Conservation (phyloP, 2,113 vertebrate species). For the Psammodynastes pulverulentus region DNA sequence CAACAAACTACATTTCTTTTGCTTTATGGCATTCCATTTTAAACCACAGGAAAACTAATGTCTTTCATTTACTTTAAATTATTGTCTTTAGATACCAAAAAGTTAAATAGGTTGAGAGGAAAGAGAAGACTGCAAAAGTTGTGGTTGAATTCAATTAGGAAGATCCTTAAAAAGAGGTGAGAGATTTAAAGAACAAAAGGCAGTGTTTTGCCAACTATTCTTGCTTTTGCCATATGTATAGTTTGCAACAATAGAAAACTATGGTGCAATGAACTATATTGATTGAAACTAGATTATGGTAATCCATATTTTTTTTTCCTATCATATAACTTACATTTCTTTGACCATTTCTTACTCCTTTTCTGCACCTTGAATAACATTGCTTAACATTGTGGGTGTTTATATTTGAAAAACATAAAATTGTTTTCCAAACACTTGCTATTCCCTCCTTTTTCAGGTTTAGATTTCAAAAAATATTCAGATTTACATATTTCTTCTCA, state of each 20-base stretch:
- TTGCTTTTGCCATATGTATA: background rate
- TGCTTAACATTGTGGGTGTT: background rate
- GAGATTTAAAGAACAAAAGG: background rate
- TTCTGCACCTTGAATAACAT: background rate
- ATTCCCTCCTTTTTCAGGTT: background rate
- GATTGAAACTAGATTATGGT: background rate
- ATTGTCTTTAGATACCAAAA: background rate
- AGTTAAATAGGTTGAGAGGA: background rate
- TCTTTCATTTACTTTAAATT: background rate
- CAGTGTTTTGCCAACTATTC: background rate
- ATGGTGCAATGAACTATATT: background rate
- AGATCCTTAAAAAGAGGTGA: background rate
- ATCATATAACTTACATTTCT: background rate
- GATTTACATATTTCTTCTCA: background rate
- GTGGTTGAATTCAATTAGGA: background rate
- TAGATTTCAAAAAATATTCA: background rate
- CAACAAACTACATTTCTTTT: background rate
- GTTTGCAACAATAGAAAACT: background rate
- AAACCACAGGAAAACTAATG: background rate
- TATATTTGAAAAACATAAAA: background rate
- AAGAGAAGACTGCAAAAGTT: background rate
- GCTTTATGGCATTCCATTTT: background rate
- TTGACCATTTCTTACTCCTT: background rate
- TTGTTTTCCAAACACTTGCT: fast-evolving
- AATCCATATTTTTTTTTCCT: background rate